Percentiles rank a stretch among this genome's conserved stretches.
Conservation (phyloP, 1,140 invertebrate species). For the Zaprionus tsacasi region DNA sequence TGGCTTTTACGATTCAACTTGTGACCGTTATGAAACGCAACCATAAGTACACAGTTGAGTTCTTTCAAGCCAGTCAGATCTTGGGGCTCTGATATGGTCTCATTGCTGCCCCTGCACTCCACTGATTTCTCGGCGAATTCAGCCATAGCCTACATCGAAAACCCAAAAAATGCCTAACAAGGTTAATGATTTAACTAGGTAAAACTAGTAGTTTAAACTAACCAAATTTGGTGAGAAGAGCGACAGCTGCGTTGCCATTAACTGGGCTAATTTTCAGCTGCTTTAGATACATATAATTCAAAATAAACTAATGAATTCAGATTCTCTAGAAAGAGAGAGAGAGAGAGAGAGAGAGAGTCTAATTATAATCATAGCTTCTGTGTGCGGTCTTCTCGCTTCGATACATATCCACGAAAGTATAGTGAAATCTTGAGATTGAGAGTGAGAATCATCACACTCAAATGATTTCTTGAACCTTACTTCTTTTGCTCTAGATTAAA, state of each 20-base stretch:
- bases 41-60: slow-evolving; percentile 46
- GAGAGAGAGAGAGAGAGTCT: background rate
- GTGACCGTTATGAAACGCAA: slow-evolving; percentile 43
- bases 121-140: background rate
- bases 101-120: slow-evolving; percentile 2
- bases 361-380: slow-evolving; percentile 1
- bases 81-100: slow-evolving; percentile 12
- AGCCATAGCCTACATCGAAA: slow-evolving; percentile 16
- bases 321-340: background rate
- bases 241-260: background rate
- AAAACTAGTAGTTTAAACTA: slow-evolving; percentile 20
- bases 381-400: background rate
- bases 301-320: slow-evolving; percentile 2
- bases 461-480: slow-evolving; percentile 7
- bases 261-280: slow-evolving; percentile 35
- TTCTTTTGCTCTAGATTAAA: slow-evolving; percentile 1
- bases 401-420: background rate
- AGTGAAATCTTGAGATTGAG: background rate
- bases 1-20: slow-evolving; percentile 46
- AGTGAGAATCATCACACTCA: slow-evolving; percentile 3
- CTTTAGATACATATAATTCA: background rate
- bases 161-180: slow-evolving; percentile 30
- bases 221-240: background rate
- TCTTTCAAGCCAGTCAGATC: slow-evolving; percentile 22
- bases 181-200: slow-evolving; percentile 38